A percentile compares a stretch with the other conserved stretches of the same genome.
Evolutionary conservation across 2,888 invertebrate genomes (phyloP).

Genomic region (Epistrophe eligans): DNA sequence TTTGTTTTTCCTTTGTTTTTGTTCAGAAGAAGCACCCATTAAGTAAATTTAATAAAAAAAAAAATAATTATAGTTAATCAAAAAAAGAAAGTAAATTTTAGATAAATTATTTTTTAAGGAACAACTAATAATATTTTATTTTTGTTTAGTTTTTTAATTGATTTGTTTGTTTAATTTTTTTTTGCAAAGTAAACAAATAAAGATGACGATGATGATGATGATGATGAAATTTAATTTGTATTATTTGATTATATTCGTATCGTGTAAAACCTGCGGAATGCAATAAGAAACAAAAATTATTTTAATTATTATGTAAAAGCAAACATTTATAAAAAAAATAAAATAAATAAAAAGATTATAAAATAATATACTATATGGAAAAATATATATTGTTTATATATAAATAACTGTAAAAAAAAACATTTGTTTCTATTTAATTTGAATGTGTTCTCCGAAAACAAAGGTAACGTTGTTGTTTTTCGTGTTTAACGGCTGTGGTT

Average conservation of each 20-base stretch:
- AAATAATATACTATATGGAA: slow-evolving; percentile 62
- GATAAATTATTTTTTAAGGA: slow-evolving; percentile 21
- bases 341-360: slow-evolving; percentile 50
- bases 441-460: neutral
- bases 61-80: slow-evolving; percentile 26
- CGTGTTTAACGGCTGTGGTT: too few relatives aligned
- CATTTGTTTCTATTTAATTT: neutral
- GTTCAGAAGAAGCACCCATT: slow-evolving; percentile 24
- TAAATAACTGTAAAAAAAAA: slow-evolving; percentile 59
- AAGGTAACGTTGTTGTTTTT: neutral
- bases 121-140: slow-evolving; percentile 30
- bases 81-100: slow-evolving; percentile 23
- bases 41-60: slow-evolving; percentile 8
- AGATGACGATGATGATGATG: neutral
- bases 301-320: slow-evolving; percentile 46
- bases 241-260: slow-evolving; percentile 28
- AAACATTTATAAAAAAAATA: slow-evolving; percentile 53
- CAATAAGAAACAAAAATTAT: slow-evolving; percentile 54
- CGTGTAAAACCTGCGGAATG: slow-evolving; percentile 47
- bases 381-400: slow-evolving; percentile 75
- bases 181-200: slow-evolving; percentile 19
- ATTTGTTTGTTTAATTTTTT: slow-evolving; percentile 14
- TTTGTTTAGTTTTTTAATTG: slow-evolving; percentile 14
- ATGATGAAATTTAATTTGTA: slow-evolving; percentile 20
- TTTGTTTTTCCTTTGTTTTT: neutral